Conservation (phyloP, 2,888 invertebrate species). For the Phyllotreta cruciferae region DNA sequence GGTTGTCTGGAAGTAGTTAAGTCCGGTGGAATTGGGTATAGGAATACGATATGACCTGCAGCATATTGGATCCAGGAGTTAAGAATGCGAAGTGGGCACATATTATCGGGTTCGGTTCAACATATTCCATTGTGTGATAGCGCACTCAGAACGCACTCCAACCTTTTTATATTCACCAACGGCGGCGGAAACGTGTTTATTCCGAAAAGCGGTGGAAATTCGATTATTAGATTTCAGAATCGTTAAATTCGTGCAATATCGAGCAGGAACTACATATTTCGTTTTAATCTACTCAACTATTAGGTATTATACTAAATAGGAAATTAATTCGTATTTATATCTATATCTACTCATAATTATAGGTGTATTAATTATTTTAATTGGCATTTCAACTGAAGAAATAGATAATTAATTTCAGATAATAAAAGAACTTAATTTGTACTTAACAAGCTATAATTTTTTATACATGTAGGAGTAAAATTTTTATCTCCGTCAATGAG, state of each 20-base stretch:
- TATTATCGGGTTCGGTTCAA: conserved; percentile 52
- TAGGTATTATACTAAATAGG: too few species aligned
- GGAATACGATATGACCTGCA: conserved; percentile 36
- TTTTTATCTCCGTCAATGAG: conserved; percentile 43
- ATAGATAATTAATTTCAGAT: not conserved
- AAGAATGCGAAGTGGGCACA: conserved; percentile 53
- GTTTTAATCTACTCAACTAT: too few species aligned
- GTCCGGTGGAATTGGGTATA: conserved; percentile 32
- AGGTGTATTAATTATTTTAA: too few species aligned
- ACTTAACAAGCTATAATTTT: not conserved
- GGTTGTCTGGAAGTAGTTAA: conserved; percentile 35
- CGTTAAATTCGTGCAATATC: too few species aligned
- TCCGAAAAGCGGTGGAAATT: too few species aligned
- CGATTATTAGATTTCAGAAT: not conserved
- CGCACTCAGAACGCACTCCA: conserved; percentile 50
- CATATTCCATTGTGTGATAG: conserved; percentile 50
- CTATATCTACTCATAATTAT: too few species aligned
- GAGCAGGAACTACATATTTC: too few species aligned
- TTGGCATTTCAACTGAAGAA: too few species aligned
- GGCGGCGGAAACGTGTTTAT: conserved; percentile 7
- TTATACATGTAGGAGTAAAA: not conserved
- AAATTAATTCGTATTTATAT: too few species aligned
- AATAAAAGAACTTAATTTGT: too few species aligned
- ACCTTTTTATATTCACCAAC: conserved; percentile 36
- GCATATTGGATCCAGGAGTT: conserved; percentile 54